These are phyloP conservation scores for Lathamus discolor DNA, from an alignment of 2,113 vertebrate genomes.

Conservation along the genomic window DNA sequence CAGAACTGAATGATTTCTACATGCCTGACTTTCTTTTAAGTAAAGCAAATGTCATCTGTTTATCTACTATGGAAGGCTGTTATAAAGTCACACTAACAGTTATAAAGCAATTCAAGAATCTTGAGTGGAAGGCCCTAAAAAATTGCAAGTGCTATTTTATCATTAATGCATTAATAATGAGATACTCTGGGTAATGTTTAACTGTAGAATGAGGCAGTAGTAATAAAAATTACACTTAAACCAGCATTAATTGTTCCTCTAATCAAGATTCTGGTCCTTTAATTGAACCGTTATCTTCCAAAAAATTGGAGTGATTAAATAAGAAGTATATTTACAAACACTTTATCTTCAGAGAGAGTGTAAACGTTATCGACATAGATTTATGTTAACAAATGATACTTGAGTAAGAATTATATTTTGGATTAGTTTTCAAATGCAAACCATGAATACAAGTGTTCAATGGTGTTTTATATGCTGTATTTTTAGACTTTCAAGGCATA, in stretches of 20 bases:
- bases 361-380: neutral
- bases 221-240: neutral
- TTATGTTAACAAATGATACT: neutral
- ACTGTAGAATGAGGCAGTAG: neutral
- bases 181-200: constrained; percentile 25
- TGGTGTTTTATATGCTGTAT: neutral
- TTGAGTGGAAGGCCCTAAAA: neutral
- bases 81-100: neutral
- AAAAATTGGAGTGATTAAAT: neutral
- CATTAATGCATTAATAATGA: neutral
- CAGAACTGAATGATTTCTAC: neutral
- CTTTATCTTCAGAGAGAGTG: neutral
- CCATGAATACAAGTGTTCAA: neutral
- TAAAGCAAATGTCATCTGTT: neutral
- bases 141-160: neutral
- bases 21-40: neutral
- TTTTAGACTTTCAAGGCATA: neutral
- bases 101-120: constrained; percentile 37
- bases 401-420: neutral
- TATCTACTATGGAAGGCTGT: neutral
- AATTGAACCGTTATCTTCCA: neutral
- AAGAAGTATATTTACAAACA: neutral
- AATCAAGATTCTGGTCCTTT: neutral
- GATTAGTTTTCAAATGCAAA: neutral
- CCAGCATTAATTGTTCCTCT: neutral